Evolutionary conservation across 2,797 vertebrate species (phyloP).

Genomic region (Poecile montanus): DNA sequence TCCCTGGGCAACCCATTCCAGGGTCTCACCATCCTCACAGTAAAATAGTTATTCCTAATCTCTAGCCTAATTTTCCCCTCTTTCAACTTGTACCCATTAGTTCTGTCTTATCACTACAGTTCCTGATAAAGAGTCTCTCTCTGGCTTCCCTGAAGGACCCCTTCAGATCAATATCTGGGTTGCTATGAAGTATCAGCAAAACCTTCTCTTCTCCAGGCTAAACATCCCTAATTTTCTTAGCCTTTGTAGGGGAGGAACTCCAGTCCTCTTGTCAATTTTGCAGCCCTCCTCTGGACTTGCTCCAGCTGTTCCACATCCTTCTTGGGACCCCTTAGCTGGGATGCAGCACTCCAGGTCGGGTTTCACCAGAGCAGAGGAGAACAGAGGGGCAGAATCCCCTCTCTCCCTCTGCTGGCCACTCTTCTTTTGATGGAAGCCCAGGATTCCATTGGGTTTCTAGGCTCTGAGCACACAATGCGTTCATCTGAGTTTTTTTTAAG

Average conservation of each 20-base stretch:
- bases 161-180: not conserved
- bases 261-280: not conserved
- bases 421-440: not conserved
- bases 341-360: not conserved
- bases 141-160: not conserved
- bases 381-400: not conserved
- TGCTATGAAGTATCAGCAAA: not conserved
- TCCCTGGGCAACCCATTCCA: not conserved
- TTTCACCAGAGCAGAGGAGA: not conserved
- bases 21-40: not conserved
- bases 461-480: rapidly evolving
- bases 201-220: not conserved
- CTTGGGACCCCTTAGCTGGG: not conserved
- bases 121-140: not conserved
- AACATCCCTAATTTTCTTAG: not conserved
- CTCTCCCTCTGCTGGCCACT: not conserved
- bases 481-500: not conserved
- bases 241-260: rapidly evolving
- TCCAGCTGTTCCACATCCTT: not conserved
- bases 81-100: not conserved
- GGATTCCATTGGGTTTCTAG: not conserved
- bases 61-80: not conserved
- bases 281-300: not conserved
- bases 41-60: not conserved
- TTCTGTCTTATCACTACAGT: not conserved